Conservation (phyloP, 1,140 invertebrate genomes). For the Reticulitermes speratus region DNA sequence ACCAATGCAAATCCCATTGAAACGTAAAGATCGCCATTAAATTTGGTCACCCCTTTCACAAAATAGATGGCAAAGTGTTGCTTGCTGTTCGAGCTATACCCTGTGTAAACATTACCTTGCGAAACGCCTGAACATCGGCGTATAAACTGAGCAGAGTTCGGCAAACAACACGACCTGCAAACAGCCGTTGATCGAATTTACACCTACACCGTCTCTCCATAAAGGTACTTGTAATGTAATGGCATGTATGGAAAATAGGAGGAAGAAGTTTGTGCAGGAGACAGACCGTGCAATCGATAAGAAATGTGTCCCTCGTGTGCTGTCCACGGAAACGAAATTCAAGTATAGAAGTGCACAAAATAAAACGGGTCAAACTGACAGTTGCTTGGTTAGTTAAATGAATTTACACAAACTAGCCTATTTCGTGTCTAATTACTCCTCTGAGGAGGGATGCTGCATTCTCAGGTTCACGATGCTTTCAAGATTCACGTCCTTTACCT, state of each 20-base stretch:
- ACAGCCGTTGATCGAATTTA: not conserved
- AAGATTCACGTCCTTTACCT: no score
- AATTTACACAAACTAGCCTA: no score
- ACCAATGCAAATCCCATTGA: no score
- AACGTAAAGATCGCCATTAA: not conserved
- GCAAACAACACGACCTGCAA: not conserved
- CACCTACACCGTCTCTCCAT: not conserved
- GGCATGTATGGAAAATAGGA: not conserved
- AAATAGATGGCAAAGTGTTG: not conserved
- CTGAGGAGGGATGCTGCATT: no score
- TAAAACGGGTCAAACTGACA: no score
- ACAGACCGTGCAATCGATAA: not conserved
- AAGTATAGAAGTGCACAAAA: no score
- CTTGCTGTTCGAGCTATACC: not conserved
- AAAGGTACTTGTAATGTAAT: not conserved
- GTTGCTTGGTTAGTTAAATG: no score
- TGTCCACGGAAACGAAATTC: not conserved
- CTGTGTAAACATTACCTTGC: not conserved
- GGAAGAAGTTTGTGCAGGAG: not conserved
- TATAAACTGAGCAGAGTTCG: not conserved
- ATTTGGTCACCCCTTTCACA: not conserved
- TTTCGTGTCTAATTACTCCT: no score
- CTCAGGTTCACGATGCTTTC: no score
- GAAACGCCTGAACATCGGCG: no score
- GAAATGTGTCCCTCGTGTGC: not conserved